Percentiles rank a stretch among this genome's conserved stretches.
Evolutionary conservation across 1,140 invertebrate species (phyloP).

Genomic region (Nasonia longicornis): DNA sequence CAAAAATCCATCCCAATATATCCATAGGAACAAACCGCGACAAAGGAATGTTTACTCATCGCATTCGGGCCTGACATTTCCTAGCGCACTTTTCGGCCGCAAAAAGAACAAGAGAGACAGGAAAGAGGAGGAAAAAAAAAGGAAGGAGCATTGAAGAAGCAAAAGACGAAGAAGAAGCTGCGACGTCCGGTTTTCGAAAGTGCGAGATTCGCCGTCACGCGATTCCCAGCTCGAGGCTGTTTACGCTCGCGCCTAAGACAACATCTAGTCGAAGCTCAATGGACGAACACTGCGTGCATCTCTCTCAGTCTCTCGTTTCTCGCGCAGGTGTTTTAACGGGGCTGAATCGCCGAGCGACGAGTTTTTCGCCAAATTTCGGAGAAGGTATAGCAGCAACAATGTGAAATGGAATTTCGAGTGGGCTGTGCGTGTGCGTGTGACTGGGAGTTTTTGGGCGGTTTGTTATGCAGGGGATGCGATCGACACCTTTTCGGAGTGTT

Average conservation of each 20-base stretch:
- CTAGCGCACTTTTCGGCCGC: background rate
- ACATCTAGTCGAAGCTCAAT: slow-evolving; percentile 14
- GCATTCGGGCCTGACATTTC: slow-evolving; percentile 32
- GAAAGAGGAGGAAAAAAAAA: background rate
- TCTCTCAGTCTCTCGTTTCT: slow-evolving; percentile 9
- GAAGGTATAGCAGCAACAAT: background rate
- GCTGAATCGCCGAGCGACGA: background rate
- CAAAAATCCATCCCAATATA: slow-evolving; percentile 7
- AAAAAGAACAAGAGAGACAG: background rate
- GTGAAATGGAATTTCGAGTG: background rate
- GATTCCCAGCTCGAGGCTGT: slow-evolving; percentile 19
- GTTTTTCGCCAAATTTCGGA: slow-evolving; percentile 1
- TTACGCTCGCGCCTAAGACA: slow-evolving; percentile 41
- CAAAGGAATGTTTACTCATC: slow-evolving; percentile 40
- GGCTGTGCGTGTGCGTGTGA: background rate
- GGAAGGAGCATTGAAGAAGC: slow-evolving; percentile 5
- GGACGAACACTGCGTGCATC: background rate
- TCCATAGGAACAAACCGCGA: slow-evolving; percentile 13
- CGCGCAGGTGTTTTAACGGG: slow-evolving; percentile 24
- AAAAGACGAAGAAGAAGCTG: background rate
- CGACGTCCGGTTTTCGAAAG: slow-evolving; percentile 22
- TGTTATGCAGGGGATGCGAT: background rate
- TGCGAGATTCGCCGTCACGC: slow-evolving; percentile 24
- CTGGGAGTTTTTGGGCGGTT: background rate
- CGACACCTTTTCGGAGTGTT: background rate